Evolutionary conservation across 2,113 vertebrate species (phyloP).

Genomic region (Puffinus mauretanicus): DNA sequence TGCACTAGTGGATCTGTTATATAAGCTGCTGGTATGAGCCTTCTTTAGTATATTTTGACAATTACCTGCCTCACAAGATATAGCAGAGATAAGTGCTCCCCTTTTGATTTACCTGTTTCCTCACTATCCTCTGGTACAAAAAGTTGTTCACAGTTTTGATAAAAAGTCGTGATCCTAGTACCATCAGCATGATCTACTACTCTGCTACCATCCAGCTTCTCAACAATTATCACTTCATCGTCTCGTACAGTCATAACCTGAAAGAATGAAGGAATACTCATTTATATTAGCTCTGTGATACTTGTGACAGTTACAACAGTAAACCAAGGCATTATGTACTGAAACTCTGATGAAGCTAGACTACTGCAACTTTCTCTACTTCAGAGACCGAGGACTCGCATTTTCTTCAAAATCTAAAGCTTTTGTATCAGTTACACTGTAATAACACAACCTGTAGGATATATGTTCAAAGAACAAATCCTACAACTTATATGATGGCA

Average conservation of each 20-base stretch:
- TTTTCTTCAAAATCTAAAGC: neutral
- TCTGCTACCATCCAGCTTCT: slow-evolving; percentile 74
- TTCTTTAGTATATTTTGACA: neutral
- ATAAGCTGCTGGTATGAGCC: neutral
- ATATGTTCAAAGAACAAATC: neutral
- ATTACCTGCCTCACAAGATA: neutral
- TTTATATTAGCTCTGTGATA: neutral
- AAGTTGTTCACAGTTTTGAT: slow-evolving; percentile 64
- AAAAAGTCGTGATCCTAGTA: slow-evolving; percentile 87
- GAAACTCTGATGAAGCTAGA: neutral
- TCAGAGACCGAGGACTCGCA: neutral
- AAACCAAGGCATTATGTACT: neutral
- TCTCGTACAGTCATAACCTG: slow-evolving; percentile 88
- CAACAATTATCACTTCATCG: slow-evolving; percentile 82
- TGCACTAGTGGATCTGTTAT: neutral
- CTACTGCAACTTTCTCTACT: neutral
- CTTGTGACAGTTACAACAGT: neutral
- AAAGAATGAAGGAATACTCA: neutral
- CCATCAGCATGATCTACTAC: slow-evolving; percentile 91
- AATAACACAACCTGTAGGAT: neutral
- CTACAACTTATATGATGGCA: neutral
- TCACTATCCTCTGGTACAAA: neutral
- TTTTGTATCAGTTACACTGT: neutral
- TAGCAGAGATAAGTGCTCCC: neutral
- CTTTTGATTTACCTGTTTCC: slow-evolving; percentile 52